phyloP scores from a whole-genome alignment of 2,113 vertebrate species.

The Tamias sibiricus region DNA sequence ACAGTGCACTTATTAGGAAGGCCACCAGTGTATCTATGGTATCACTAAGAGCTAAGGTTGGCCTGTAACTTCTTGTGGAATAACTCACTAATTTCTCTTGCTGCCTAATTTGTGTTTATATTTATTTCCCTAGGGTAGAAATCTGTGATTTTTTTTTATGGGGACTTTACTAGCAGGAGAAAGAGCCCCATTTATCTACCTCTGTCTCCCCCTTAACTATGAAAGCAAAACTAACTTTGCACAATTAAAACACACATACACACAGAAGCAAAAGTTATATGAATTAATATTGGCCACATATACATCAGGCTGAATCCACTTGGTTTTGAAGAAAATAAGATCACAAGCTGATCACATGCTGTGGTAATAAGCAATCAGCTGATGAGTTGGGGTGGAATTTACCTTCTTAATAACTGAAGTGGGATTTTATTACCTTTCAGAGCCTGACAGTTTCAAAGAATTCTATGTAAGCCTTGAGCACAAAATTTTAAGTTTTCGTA shows the following conservation, averaged over 20 bases:
- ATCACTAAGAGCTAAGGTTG: neutral
- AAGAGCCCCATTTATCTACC: neutral
- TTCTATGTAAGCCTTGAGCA: slow-evolving; percentile 48
- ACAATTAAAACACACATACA: neutral
- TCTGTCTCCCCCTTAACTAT: neutral
- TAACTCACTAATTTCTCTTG: neutral
- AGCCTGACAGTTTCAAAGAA: slow-evolving; percentile 56
- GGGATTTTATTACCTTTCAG: slow-evolving; percentile 45
- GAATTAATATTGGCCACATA: neutral
- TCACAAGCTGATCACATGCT: neutral
- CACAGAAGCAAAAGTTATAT: neutral
- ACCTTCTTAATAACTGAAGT: slow-evolving; percentile 30
- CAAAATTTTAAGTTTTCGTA: neutral
- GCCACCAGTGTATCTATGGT: neutral
- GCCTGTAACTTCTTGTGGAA: neutral
- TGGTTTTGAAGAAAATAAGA: slow-evolving; percentile 20
- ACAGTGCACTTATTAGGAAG: neutral
- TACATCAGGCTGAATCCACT: neutral
- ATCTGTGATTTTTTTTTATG: neutral
- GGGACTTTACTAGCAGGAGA: neutral
- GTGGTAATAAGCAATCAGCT: slow-evolving; percentile 44
- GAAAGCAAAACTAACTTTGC: neutral
- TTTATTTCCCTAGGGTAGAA: slow-evolving; percentile 46
- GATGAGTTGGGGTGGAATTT: neutral
- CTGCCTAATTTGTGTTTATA: neutral